These are phyloP conservation scores for Pavo muticus DNA, from an alignment of 2,113 vertebrate species.

Conservation along the genomic window DNA sequence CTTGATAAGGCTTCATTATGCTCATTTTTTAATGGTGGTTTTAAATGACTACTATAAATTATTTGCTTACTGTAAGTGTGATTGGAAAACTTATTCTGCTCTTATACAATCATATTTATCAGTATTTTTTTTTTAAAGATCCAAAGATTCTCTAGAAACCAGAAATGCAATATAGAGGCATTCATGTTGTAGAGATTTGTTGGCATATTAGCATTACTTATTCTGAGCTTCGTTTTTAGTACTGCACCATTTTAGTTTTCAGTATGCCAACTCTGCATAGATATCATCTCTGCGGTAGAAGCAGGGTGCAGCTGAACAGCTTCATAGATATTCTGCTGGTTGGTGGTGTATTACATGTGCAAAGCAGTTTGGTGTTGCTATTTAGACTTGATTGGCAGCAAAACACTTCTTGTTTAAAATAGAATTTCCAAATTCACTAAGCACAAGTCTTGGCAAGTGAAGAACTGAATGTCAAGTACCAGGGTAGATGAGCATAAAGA, in stretches of 20 bases:
- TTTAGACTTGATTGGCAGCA: background rate
- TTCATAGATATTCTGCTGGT: background rate
- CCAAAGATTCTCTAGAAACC: background rate
- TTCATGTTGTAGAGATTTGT: background rate
- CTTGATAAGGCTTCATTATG: background rate
- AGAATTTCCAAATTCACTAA: background rate
- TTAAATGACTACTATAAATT: background rate
- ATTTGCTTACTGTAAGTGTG: background rate
- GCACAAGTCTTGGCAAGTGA: background rate
- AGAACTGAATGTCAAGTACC: background rate
- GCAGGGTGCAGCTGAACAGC: background rate
- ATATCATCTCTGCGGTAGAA: background rate
- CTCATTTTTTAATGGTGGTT: background rate
- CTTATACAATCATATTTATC: background rate
- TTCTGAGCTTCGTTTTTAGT: background rate
- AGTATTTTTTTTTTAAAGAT: background rate
- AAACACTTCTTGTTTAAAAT: background rate
- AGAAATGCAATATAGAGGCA: background rate
- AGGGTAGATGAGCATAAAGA: background rate
- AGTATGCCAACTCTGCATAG: background rate
- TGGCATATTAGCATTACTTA: background rate
- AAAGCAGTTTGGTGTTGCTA: background rate
- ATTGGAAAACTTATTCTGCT: background rate
- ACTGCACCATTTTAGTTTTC: background rate
- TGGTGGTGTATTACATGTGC: accelerated